These are phyloP conservation scores for Cyanoramphus novaezelandiae DNA, from an alignment of 2,113 vertebrate genomes.

Conservation along the genomic window DNA sequence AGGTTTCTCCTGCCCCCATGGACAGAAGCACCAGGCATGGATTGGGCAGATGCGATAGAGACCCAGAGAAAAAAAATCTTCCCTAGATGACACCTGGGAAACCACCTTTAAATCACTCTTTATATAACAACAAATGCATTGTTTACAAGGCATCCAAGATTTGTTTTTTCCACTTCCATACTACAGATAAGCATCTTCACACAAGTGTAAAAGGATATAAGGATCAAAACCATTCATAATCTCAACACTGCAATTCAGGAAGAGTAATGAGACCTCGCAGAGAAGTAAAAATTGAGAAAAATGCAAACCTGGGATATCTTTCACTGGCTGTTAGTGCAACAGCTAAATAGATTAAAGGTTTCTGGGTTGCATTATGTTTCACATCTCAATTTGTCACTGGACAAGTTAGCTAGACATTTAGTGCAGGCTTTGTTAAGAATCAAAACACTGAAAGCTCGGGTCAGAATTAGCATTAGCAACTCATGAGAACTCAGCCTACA, in stretches of 20 bases:
- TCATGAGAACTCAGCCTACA: background rate
- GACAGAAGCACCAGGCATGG: background rate
- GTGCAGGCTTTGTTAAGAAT: background rate
- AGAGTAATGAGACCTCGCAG: accelerated
- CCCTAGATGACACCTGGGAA: background rate
- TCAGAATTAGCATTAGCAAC: background rate
- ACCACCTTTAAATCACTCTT: background rate
- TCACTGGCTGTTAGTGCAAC: background rate
- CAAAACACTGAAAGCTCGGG: background rate
- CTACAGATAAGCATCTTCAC: background rate
- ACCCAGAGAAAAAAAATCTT: background rate
- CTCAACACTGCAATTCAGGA: background rate
- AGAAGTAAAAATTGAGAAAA: background rate
- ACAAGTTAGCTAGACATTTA: background rate
- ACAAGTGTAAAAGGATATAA: background rate
- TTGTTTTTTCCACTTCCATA: background rate
- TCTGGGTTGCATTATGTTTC: background rate
- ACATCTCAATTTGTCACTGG: background rate
- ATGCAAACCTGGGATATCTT: background rate
- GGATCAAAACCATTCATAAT: background rate
- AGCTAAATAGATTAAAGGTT: conserved; percentile 5
- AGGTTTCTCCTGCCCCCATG: accelerated
- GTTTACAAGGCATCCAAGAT: background rate
- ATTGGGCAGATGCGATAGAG: background rate
- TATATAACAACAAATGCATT: background rate